phyloP scores from a whole-genome alignment of 2,797 vertebrate genomes.

The Thamnophis elegans region DNA sequence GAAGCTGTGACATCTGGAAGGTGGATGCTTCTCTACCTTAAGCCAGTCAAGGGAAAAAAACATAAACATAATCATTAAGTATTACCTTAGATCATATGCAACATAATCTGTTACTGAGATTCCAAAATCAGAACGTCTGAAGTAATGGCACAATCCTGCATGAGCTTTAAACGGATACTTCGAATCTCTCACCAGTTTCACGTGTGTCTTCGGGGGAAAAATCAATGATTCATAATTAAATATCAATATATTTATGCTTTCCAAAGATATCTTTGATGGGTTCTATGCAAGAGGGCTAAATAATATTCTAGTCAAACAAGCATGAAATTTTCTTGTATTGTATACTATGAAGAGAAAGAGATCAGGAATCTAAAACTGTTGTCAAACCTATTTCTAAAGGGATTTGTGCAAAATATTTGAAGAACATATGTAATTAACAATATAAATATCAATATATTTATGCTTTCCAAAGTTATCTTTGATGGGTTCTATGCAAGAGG shows the following conservation, averaged over 20 bases:
- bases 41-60: constrained; percentile 11
- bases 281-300: not conserved
- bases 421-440: not conserved
- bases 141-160: constrained; percentile 82
- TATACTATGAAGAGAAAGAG: not conserved
- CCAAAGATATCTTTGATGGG: not conserved
- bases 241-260: not conserved
- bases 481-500: not conserved
- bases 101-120: constrained; percentile 79
- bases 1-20: not conserved
- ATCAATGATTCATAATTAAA: constrained; percentile 15
- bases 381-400: not conserved
- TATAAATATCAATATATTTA: too few relatives aligned
- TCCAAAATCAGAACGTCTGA: constrained; percentile 72
- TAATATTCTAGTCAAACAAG: not conserved
- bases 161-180: constrained; percentile 85
- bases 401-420: not conserved
- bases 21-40: not conserved
- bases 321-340: not conserved
- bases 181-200: constrained; percentile 81
- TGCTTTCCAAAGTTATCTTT: not conserved
- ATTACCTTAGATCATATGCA: constrained; percentile 83
- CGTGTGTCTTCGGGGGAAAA: constrained; percentile 73
- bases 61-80: constrained; percentile 35
- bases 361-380: not conserved